A percentile compares a stretch with the other conserved stretches of the same genome.
phyloP scores from a whole-genome alignment of 2,113 vertebrate genomes.

The Spheniscus mendiculus region DNA sequence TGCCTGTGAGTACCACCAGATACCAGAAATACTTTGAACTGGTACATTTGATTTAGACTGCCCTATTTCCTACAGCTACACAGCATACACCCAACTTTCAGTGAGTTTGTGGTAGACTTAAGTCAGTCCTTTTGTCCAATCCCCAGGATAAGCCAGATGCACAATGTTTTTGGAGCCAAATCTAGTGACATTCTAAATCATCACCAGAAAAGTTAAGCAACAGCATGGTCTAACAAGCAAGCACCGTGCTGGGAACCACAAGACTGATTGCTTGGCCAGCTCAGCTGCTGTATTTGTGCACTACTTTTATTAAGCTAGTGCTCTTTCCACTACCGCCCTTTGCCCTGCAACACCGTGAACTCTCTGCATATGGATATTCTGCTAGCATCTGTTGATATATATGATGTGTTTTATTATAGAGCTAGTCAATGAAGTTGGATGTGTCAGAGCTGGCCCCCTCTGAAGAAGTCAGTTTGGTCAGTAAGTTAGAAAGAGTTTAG shows the following conservation, averaged over 20 bases:
- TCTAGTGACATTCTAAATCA: background rate
- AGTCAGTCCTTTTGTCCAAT: background rate
- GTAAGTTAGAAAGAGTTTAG: background rate
- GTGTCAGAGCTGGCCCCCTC: background rate
- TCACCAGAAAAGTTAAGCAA: background rate
- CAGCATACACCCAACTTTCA: background rate
- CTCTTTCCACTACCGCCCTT: background rate
- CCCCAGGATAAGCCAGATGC: background rate
- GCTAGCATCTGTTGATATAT: background rate
- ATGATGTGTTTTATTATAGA: background rate
- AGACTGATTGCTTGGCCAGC: background rate
- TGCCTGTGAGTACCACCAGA: background rate
- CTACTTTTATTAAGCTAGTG: background rate
- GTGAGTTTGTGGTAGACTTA: background rate
- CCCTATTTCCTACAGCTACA: background rate
- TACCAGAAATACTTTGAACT: background rate
- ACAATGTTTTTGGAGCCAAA: background rate
- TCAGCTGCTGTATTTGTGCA: background rate
- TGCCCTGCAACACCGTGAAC: background rate
- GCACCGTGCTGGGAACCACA: accelerated
- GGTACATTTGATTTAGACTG: background rate
- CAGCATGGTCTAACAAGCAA: background rate
- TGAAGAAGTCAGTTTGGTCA: background rate
- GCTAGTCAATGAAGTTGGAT: background rate
- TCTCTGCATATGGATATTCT: background rate